Percentiles rank a stretch among this genome's conserved stretches.
phyloP scores from a whole-genome alignment of 2,888 invertebrate species.

The Conus canariensis region DNA sequence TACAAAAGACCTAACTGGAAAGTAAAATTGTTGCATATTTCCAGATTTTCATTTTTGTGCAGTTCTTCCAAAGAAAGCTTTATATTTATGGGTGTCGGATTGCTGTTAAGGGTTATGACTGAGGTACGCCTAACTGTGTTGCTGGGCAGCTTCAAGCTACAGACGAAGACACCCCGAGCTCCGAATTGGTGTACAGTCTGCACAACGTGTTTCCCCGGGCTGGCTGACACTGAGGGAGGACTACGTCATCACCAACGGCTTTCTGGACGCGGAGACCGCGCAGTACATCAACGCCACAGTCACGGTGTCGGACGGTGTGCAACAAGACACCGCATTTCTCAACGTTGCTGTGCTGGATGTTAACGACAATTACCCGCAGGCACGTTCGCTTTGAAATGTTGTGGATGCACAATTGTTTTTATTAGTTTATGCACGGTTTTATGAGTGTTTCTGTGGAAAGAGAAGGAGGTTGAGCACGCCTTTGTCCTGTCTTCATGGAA shows the following conservation, averaged over 20 bases:
- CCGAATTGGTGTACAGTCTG: constrained; percentile 36
- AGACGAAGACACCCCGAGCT: constrained; percentile 41
- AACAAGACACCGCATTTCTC: constrained; percentile 32
- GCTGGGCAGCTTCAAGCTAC: constrained; percentile 42
- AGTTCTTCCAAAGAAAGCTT: not conserved
- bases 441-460: no score
- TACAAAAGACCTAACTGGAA: no score
- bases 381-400: not conserved
- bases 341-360: constrained; percentile 47
- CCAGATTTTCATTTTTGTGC: not conserved
- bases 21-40: no score
- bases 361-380: constrained; percentile 52
- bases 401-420: no score
- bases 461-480: no score
- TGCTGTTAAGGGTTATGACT: not conserved
- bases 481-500: no score
- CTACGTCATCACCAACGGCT: constrained; percentile 22
- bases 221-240: not conserved
- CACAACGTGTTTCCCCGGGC: not conserved
- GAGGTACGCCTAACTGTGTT: not conserved
- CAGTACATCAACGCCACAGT: constrained; percentile 40
- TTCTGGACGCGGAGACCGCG: constrained; percentile 44
- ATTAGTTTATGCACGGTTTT: no score
- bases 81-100: not conserved
- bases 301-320: constrained; percentile 49